phyloP scores from a whole-genome alignment of 2,113 vertebrate species.

The Bungarus multicinctus region DNA sequence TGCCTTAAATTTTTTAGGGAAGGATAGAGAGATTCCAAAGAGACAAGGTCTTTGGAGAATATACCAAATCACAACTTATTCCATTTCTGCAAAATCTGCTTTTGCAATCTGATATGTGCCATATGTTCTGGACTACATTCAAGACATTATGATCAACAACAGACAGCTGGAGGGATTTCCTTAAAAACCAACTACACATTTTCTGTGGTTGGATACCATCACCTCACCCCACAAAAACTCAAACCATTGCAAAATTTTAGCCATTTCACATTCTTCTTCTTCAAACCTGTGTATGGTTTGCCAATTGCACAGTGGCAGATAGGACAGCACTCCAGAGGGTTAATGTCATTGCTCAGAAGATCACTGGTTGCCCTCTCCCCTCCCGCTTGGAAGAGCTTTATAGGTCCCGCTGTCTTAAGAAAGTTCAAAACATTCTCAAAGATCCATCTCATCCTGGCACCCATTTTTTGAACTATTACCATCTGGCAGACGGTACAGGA shows the following conservation, averaged over 20 bases:
- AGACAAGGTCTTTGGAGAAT: neutral
- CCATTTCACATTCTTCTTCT: neutral
- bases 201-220: neutral
- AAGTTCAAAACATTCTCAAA: too few relatives aligned
- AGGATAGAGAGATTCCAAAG: neutral
- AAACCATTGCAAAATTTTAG: neutral
- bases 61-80: neutral
- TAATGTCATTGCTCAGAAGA: too few relatives aligned
- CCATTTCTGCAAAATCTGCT: neutral
- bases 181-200: neutral
- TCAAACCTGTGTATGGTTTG: neutral
- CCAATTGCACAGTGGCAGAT: too few relatives aligned
- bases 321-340: too few relatives aligned
- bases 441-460: too few relatives aligned
- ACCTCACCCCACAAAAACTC: neutral
- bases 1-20: neutral
- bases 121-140: neutral
- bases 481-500: too few relatives aligned
- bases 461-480: too few relatives aligned
- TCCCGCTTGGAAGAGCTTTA: too few relatives aligned
- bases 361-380: too few relatives aligned
- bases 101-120: neutral
- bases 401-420: too few relatives aligned
- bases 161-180: neutral
- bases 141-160: neutral